Percentiles rank a stretch among this genome's conserved stretches.
These are phyloP conservation scores for Drosophila hamatofila DNA, from an alignment of 2,888 invertebrate genomes.

Conservation along the genomic window DNA sequence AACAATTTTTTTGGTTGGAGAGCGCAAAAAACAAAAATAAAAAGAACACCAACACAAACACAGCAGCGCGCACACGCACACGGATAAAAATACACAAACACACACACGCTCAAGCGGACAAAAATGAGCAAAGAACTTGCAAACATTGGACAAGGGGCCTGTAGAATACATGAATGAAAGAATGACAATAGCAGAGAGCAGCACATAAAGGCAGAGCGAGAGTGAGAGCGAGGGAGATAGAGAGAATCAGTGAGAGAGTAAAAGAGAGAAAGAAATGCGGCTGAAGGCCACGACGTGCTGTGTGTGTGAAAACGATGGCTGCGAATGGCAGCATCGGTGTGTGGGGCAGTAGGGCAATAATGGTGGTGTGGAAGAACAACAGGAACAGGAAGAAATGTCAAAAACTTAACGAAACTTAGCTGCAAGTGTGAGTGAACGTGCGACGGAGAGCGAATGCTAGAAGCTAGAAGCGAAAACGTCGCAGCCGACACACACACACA, in stretches of 20 bases:
- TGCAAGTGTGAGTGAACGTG: constrained; percentile 21
- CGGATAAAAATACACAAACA: constrained; percentile 32
- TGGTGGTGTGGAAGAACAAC: constrained; percentile 56
- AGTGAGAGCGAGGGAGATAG: constrained; percentile 13
- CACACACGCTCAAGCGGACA: constrained; percentile 20
- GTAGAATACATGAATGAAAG: constrained; percentile 56
- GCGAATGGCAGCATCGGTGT: constrained; percentile 44
- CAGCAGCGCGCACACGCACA: constrained; percentile 49
- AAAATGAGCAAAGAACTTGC: constrained; percentile 33
- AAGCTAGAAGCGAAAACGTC: constrained; percentile 57
- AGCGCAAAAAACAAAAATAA: constrained; percentile 37
- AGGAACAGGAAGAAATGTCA: constrained; percentile 72
- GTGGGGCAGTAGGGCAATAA: constrained; percentile 75
- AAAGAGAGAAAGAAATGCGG: constrained; percentile 33
- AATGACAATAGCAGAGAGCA: constrained; percentile 23
- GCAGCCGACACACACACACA: constrained; percentile 29
- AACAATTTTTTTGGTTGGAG: constrained; percentile 3
- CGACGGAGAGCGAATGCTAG: constrained; percentile 41
- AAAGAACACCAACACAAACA: constrained; percentile 36
- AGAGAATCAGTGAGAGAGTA: constrained; percentile 13
- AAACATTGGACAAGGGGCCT: constrained; percentile 29
- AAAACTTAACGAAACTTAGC: constrained; percentile 73
- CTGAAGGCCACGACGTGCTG: constrained; percentile 53
- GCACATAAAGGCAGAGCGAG: constrained; percentile 19
- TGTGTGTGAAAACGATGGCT: constrained; percentile 12